Percentiles rank a stretch among this genome's conserved stretches.
Evolutionary conservation across 64 coral and sea anemone genomes (phyloP).

Genomic region (Stichodactyla helianthus): DNA sequence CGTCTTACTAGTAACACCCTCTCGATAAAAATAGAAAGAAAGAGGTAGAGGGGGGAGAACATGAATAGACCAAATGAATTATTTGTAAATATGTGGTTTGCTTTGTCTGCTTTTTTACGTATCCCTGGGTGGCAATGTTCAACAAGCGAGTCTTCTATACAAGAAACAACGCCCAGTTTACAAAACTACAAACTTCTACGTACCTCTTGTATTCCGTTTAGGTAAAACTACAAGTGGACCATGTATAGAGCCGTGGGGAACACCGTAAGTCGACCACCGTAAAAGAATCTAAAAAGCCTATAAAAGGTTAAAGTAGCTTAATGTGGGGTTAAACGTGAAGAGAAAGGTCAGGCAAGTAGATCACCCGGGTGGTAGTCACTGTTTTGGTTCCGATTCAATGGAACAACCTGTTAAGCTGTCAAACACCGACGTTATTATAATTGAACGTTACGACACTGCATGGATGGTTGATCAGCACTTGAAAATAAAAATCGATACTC

Average conservation of each 20-base stretch:
- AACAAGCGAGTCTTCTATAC: not conserved
- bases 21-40: too few relatives aligned
- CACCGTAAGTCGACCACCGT: not conserved
- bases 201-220: not conserved
- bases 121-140: not conserved
- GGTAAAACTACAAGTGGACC: slow-evolving; percentile 9
- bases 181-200: not conserved
- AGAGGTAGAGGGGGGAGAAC: too few relatives aligned
- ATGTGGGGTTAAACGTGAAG: not conserved
- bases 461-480: not conserved
- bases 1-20: too few relatives aligned
- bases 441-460: not conserved
- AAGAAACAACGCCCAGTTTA: not conserved
- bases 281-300: not conserved
- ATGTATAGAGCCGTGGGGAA: not conserved
- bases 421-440: not conserved
- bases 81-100: too few relatives aligned
- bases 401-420: not conserved
- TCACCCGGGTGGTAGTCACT: not conserved
- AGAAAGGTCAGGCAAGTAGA: not conserved
- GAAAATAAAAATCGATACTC: not conserved
- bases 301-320: not conserved
- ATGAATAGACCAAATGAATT: too few relatives aligned
- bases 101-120: not conserved
- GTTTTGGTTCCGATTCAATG: not conserved